These are phyloP conservation scores for Pristionchus mayeri DNA, from an alignment of 2,888 invertebrate genomes.

Conservation along the genomic window DNA sequence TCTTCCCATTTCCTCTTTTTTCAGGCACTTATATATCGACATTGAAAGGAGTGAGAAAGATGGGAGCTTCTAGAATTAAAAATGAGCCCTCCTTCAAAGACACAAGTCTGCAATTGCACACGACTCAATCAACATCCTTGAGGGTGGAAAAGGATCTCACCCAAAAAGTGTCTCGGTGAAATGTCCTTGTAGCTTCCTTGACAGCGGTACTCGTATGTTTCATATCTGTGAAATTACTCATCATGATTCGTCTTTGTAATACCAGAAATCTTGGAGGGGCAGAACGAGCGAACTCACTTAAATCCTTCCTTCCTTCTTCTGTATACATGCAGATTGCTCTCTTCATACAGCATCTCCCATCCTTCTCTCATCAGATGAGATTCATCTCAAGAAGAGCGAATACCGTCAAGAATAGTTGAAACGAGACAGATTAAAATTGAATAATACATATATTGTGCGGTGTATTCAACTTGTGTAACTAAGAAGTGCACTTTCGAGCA, in stretches of 20 bases:
- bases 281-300: constrained; percentile 51
- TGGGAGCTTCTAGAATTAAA: not conserved
- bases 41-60: not conserved
- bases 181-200: constrained; percentile 44
- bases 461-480: not conserved
- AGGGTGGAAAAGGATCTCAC: not conserved
- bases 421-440: constrained; percentile 3
- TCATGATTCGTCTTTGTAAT: too few relatives aligned
- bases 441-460: not conserved
- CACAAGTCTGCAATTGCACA: not conserved
- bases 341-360: constrained; percentile 63
- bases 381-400: constrained; percentile 9
- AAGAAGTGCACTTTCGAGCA: too few relatives aligned
- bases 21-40: not conserved
- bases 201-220: constrained; percentile 48
- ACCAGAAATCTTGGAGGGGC: too few relatives aligned
- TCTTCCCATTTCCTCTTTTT: not conserved
- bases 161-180: constrained; percentile 41
- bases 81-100: not conserved
- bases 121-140: not conserved
- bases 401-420: not conserved
- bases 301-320: constrained; percentile 56
- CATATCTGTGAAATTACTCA: constrained; percentile 41
- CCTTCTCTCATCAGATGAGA: constrained; percentile 50
- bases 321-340: constrained; percentile 37